Evolutionary conservation across 2,888 invertebrate genomes (phyloP), one percentile per base, ranked within the genome.

Genomic region (Tachina fera): DNA sequence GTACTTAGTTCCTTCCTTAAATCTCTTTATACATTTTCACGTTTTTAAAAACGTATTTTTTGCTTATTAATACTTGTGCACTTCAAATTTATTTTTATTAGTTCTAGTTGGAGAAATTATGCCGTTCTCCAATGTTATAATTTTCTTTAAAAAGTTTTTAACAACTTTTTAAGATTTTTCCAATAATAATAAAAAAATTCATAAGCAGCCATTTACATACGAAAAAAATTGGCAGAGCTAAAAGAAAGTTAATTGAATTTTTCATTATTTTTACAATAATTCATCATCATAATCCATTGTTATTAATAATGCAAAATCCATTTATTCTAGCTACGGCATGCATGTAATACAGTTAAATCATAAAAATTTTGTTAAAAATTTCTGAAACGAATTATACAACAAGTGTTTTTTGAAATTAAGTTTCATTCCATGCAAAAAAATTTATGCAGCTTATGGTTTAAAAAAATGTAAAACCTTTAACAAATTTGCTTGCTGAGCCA

Each of bases 101-200:
- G 14, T 65, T 65, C 63, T 63, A 75, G 63, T 75, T 63, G 1
- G 41, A 39, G 41, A 43, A 45, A 53, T 53, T 43, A 39, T 74
- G 49, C 6, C 47, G 47, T 71, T n/a, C 9, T 60, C 14, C 41
- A n/a, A 51, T 74, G 10, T 61, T 49, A 41, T 16, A 74, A 74
- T 47, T 74, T 49, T 41, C 49, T n/a, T 61, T 10, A 41, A 51
- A 31, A 49, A 65, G 11, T 53, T 22, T 75, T 75, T 53, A 22
- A 19, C 41, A 41, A 47, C 61, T 49, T 45, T 74, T 49, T 19
- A 9, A 53, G 47, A 60, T 60, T 19, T 56, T 9, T 43, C 14
- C 60, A 58, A 47, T 43, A 39, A 16, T 49, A 39, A 49, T 13
- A 61, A 39, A 39, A 49, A 74, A 3, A 13, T 5, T 53, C 53